Conservation (phyloP, 2,797 vertebrate genomes). For the Poeciliopsis infans region DNA sequence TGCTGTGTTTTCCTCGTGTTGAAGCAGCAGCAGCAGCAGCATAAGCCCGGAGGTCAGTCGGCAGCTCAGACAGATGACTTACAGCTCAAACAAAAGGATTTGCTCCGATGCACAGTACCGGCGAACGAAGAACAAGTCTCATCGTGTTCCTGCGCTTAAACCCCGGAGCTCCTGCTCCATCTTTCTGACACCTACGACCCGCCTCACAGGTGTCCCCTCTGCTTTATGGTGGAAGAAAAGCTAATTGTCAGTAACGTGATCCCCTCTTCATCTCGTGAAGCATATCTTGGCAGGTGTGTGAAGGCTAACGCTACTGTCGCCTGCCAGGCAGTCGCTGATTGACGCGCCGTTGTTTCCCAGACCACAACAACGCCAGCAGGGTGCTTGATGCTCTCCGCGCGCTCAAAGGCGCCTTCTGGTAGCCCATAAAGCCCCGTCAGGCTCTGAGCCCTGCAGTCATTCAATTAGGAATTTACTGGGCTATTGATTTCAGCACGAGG, state of each 20-base stretch:
- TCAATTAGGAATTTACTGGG: slow-evolving; percentile 75
- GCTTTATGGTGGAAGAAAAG: slow-evolving; percentile 28
- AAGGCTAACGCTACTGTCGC: slow-evolving; percentile 22
- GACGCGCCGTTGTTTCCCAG: slow-evolving; percentile 52
- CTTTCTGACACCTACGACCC: slow-evolving; percentile 17
- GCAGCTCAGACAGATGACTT: slow-evolving; percentile 26
- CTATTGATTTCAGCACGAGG: slow-evolving; percentile 72
- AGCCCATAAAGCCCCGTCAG: slow-evolving; percentile 60
- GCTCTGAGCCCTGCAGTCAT: slow-evolving; percentile 66
- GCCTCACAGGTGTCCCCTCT: slow-evolving; percentile 25
- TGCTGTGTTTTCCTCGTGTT: slow-evolving; percentile 19
- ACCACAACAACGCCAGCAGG: slow-evolving; percentile 58
- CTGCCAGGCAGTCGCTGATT: slow-evolving; percentile 48
- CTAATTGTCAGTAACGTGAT: slow-evolving; percentile 54
- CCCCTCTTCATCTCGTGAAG: slow-evolving; percentile 16
- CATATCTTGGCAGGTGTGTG: slow-evolving; percentile 51
- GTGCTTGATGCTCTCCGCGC: slow-evolving; percentile 47
- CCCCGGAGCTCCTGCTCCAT: slow-evolving; percentile 15
- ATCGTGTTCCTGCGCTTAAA: not conserved
- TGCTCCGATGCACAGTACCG: slow-evolving; percentile 14
- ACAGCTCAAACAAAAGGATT: slow-evolving; percentile 42
- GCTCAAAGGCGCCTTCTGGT: slow-evolving; percentile 63
- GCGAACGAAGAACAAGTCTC: slow-evolving; percentile 21
- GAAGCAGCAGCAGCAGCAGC: slow-evolving; percentile 26
- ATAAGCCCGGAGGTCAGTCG: slow-evolving; percentile 43